Base-by-base conservation (phyloP, 2,888 invertebrate species). In the Dexiosoma caninum region DNA sequence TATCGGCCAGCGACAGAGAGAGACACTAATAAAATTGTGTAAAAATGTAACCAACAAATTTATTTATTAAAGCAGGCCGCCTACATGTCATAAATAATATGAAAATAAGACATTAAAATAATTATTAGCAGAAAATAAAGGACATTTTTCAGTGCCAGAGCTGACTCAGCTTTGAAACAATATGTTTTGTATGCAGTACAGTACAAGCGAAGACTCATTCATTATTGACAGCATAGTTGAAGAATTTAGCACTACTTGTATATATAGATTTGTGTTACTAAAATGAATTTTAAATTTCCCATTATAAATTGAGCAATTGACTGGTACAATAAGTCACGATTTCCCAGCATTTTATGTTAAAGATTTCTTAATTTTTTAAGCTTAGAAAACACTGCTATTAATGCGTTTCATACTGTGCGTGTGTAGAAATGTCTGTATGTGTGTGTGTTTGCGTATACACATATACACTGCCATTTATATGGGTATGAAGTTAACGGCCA, bases 101-200 rank as follows among this genome's bases (percentile, higher is more conserved):
- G 37, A 80, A 69, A 71, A 66, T 55, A 71, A 60, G 71, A 71
- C 80, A 80, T 80, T 67, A 80, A 80, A 76, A 76, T 80, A 80
- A 76, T 80, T 80, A 80, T 80, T 67, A 80, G 55, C 76, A 80
- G 37, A 67, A 74, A 66, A 70, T 57, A 49, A 60, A 42, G 35
- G 23, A 75, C 67, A 51, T 76, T 75, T 42, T 40, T 64, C 64
- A 46, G 6, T 32, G 51, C 12, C 57, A 59, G 51, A 21, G 67
- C 78, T 72, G 67, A 67, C 53, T 72, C 72, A 55, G 71, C 78
- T 72, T 27, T 12, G n/a, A 72, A 72, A 53, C 53, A 62, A 78
- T 66, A 71, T 66, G 70, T 59, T 66, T 57, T 53, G 21, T 44
- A 21, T n/a, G 10, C 37, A 55, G 40, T 21, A 9, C 37, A 55